phyloP scores from a whole-genome alignment of 2,888 invertebrate species.

The Abrostola triplasia region DNA sequence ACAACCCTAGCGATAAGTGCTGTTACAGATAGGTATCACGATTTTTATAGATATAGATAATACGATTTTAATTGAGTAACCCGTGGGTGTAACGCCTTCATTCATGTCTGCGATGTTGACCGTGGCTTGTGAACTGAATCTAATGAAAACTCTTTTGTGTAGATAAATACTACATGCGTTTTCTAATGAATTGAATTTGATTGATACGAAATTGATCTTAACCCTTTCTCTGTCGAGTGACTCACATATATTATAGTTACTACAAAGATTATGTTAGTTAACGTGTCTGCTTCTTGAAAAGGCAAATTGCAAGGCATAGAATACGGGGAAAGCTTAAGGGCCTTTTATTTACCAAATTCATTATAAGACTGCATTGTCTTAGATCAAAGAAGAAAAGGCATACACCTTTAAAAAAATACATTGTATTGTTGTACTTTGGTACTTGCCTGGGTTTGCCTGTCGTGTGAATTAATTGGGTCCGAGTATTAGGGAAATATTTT shows the following conservation, averaged over 20 bases:
- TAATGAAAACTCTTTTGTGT: slow-evolving; percentile 11
- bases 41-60: slow-evolving; percentile 36
- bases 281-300: no score
- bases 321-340: no score
- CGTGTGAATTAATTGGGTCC: background rate
- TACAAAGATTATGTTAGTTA: no score
- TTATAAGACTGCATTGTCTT: no score
- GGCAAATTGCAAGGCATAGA: no score
- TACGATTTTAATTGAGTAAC: slow-evolving; percentile 49
- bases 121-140: slow-evolving; percentile 19
- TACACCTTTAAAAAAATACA: no score
- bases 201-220: slow-evolving; percentile 3
- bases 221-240: no score
- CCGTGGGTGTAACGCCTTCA: slow-evolving; percentile 26
- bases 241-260: background rate
- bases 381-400: no score
- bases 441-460: no score
- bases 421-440: no score
- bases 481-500: slow-evolving; percentile 3
- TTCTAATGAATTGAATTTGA: slow-evolving; percentile 7
- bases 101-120: slow-evolving; percentile 14
- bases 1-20: slow-evolving; percentile 29
- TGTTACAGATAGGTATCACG: slow-evolving; percentile 33
- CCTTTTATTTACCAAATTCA: no score
- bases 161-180: no score